These are phyloP conservation scores for Eulemur rufifrons DNA, from an alignment of 2,113 vertebrate genomes.

Conservation along the genomic window DNA sequence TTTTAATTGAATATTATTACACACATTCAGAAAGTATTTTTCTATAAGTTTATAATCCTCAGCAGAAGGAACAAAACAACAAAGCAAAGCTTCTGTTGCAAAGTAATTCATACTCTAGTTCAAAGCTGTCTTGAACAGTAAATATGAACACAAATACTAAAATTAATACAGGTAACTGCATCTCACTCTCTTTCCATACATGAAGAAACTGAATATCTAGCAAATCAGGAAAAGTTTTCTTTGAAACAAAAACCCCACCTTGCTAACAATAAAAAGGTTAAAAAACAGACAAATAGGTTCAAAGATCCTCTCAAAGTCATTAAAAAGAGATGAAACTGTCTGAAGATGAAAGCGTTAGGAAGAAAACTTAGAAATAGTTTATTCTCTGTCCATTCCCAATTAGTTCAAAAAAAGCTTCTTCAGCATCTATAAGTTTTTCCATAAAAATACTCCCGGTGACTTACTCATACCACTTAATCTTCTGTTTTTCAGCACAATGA, in stretches of 20 bases:
- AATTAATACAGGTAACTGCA: background rate
- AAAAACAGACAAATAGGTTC: background rate
- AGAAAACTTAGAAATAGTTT: background rate
- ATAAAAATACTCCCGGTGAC: background rate
- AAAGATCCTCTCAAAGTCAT: background rate
- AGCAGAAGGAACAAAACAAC: background rate
- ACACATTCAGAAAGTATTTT: slow-evolving; percentile 12
- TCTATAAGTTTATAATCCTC: background rate
- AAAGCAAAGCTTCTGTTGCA: background rate
- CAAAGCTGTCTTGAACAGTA: background rate
- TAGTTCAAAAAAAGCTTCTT: background rate
- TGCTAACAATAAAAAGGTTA: background rate
- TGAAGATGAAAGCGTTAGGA: background rate
- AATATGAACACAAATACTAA: background rate
- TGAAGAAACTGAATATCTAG: background rate
- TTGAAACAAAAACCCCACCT: background rate
- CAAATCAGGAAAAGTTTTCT: background rate
- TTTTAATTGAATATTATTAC: background rate
- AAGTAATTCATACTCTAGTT: background rate
- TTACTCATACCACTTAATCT: background rate
- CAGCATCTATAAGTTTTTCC: background rate
- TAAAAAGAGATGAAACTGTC: background rate
- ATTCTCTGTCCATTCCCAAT: background rate
- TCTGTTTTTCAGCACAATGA: background rate
- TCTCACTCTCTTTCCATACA: background rate